phyloP scores from a whole-genome alignment of 1,140 invertebrate species.

The Campoletis sonorensis region DNA sequence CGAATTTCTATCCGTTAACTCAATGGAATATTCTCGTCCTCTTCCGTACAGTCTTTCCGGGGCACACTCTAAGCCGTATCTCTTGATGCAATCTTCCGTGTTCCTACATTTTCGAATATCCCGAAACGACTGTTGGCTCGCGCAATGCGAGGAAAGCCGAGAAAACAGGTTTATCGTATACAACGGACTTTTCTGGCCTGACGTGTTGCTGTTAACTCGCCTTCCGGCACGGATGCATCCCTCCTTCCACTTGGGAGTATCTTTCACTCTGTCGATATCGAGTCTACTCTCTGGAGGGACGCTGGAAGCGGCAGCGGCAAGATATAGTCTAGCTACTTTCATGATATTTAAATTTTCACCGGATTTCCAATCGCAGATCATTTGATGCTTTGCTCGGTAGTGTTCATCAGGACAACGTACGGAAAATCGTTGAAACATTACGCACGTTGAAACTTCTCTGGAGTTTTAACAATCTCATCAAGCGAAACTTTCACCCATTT shows the following conservation, averaged over 20 bases:
- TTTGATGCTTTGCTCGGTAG: neutral
- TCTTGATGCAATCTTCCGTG: neutral
- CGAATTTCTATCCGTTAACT: slow-evolving; percentile 10
- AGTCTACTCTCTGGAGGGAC: neutral
- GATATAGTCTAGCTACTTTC: neutral
- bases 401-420: neutral
- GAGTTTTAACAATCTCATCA: neutral
- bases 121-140: slow-evolving; percentile 24
- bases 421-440: neutral
- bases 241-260: neutral
- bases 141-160: neutral
- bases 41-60: neutral
- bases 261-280: neutral
- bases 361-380: neutral
- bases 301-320: neutral
- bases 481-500: neutral
- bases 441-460: neutral
- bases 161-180: slow-evolving; percentile 14
- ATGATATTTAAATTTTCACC: neutral
- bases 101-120: slow-evolving; percentile 12
- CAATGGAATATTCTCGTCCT: slow-evolving; percentile 18
- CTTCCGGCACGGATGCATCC: slow-evolving; percentile 9
- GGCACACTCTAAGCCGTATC: neutral
- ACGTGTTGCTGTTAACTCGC: slow-evolving; percentile 9
- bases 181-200: slow-evolving; percentile 20